Evolutionary conservation across 1,140 invertebrate genomes (phyloP).

Genomic region (Metaphire vulgaris): DNA sequence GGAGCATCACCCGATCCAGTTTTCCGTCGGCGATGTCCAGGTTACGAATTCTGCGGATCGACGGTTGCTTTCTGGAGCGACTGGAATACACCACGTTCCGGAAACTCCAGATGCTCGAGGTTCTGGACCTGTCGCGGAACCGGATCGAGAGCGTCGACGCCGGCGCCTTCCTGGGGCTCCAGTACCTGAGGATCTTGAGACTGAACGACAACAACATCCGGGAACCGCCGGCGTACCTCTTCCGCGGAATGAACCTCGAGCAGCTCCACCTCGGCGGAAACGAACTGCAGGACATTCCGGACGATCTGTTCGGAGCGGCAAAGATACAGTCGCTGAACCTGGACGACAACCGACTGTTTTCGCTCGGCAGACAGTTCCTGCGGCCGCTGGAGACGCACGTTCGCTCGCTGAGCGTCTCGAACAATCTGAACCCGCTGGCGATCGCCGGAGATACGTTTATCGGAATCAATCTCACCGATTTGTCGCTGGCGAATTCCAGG

Average conservation of each 20-base stretch:
- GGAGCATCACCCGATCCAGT: neutral
- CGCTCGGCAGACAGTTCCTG: neutral
- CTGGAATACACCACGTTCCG: neutral
- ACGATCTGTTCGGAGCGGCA: neutral
- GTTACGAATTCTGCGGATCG: neutral
- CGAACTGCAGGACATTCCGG: neutral
- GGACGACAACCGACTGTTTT: neutral
- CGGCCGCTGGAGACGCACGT: neutral
- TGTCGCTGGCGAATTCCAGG: neutral
- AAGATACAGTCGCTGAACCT: neutral
- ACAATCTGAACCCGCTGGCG: neutral
- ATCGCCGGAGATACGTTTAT: neutral
- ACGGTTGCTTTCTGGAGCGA: neutral
- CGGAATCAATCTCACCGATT: neutral
- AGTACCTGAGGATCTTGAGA: neutral
- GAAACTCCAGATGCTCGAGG: neutral
- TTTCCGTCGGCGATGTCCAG: neutral
- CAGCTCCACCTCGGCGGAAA: neutral
- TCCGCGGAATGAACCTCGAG: neutral
- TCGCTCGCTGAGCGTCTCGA: neutral
- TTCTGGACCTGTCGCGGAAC: neutral
- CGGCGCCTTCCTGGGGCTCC: neutral
- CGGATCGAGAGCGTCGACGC: neutral
- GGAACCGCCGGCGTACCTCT: neutral
- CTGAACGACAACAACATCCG: neutral